Base-by-base conservation (phyloP, 2,888 invertebrate species). In the Erannis defoliaria region DNA sequence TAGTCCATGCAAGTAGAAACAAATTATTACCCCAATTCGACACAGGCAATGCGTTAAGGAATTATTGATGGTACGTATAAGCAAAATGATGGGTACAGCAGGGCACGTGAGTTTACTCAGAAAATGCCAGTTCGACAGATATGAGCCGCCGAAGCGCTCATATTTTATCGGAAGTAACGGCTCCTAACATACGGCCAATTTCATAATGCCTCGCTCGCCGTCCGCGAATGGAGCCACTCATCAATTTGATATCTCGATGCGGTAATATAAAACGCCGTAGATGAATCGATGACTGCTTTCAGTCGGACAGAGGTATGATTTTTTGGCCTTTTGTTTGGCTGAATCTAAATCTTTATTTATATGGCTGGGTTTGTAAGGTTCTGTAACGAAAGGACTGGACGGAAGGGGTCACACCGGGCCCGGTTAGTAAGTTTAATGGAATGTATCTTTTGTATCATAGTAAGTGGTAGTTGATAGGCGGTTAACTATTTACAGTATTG, bases 141-240 rank as follows among this genome's bases (percentile, higher is more conserved):
- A 93, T 93, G 92, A 93, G 89, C 88, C 75, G 79, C 80, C 78
- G 78, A 80, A 86, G 78, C 81, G 91, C 90, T 90, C 86, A 92
- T 93, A 93, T 92, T 92, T 93, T 92, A 93, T 90, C 89, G 82
- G 81, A 88, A 89, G 92, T 90, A 89, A 93, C 88, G 92, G 92
- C 88, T 77, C 80, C 90, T 93, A 92, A 93, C 90, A 86, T 93
- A 93, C 90, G 84, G 93, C 93, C 93, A 93, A 93, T 93, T 91
- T 92, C 92, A 93, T 93, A 93, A 93, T 93, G 93, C 93, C 82
- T 84, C 84, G 88, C 73, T 81, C 87, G 80, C 85, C 82, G 84
- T 82, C 67, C 76, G 84, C 82, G 85, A 87, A 91, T 90, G 90
- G 85, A 81, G 87, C 86, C 88, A 92, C 93, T 91, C 89, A 91